These are phyloP conservation scores for Octodon degus DNA, from an alignment of 2,113 vertebrate genomes.

Conservation along the genomic window DNA sequence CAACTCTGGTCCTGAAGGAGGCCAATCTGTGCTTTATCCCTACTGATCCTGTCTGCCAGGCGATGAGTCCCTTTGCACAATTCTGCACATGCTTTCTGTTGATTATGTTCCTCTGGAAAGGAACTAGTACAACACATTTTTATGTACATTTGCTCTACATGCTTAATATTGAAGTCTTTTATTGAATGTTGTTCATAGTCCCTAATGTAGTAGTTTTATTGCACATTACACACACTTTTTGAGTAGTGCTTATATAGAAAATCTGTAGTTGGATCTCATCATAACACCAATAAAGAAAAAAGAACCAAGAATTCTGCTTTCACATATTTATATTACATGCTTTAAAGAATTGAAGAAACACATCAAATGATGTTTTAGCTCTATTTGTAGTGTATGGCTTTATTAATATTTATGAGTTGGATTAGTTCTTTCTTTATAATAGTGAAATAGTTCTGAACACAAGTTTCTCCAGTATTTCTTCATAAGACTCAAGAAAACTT, in stretches of 20 bases:
- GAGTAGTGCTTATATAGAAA: slow-evolving; percentile 46
- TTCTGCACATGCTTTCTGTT: not conserved
- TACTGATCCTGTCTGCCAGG: not conserved
- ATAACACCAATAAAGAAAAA: not conserved
- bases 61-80: not conserved
- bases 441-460: slow-evolving; percentile 67
- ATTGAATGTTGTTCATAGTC: slow-evolving; percentile 19
- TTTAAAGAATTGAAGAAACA: slow-evolving; percentile 66
- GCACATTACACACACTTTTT: slow-evolving; percentile 39
- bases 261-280: slow-evolving; percentile 41
- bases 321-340: slow-evolving; percentile 36
- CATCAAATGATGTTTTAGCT: slow-evolving; percentile 52
- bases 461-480: slow-evolving; percentile 53
- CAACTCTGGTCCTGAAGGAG: not conserved
- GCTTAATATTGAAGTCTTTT: slow-evolving; percentile 73
- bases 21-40: not conserved
- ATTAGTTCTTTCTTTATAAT: slow-evolving; percentile 64
- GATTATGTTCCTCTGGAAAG: not conserved
- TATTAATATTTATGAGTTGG: slow-evolving; percentile 79
- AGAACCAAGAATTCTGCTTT: slow-evolving; percentile 56
- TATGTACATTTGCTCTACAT: slow-evolving; percentile 65
- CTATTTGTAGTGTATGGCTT: slow-evolving; percentile 25
- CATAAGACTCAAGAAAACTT: slow-evolving; percentile 46
- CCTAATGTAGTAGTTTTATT: slow-evolving; percentile 59
- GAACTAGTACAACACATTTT: slow-evolving; percentile 4